Conservation (phyloP, 2,797 vertebrate genomes). For the Siniperca obscura region DNA sequence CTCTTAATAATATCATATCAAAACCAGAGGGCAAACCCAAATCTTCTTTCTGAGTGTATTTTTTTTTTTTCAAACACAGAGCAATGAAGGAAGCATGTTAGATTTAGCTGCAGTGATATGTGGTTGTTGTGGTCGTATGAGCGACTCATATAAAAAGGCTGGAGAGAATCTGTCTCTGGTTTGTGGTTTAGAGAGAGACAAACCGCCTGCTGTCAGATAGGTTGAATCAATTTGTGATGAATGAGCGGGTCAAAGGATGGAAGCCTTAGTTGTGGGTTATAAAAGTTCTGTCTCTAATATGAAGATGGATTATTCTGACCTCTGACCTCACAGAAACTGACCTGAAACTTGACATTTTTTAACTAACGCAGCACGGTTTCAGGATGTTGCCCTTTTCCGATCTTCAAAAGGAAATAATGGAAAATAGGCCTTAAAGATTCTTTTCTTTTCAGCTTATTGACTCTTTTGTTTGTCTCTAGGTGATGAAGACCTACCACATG, state of each 20-base stretch:
- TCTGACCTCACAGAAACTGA: slow-evolving; percentile 34
- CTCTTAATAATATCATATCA: slow-evolving; percentile 31
- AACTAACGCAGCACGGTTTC: background rate
- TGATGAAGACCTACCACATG: slow-evolving; percentile 99
- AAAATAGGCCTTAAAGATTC: background rate
- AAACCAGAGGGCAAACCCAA: slow-evolving; percentile 27
- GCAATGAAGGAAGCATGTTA: slow-evolving; percentile 37
- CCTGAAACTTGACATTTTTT: background rate
- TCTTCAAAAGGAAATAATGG: background rate
- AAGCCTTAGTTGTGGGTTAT: slow-evolving; percentile 40
- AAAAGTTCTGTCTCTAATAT: slow-evolving; percentile 20
- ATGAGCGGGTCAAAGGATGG: slow-evolving; percentile 36
- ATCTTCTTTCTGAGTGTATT: slow-evolving; percentile 4
- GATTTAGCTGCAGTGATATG: slow-evolving; percentile 59
- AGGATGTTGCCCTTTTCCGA: background rate
- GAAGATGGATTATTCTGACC: slow-evolving; percentile 49
- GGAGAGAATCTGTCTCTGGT: slow-evolving; percentile 61
- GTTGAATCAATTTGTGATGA: slow-evolving; percentile 60
- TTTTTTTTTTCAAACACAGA: background rate
- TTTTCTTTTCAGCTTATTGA: background rate
- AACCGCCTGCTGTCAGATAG: slow-evolving; percentile 33
- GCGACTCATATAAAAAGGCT: slow-evolving; percentile 42
- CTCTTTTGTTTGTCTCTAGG: slow-evolving; percentile 80
- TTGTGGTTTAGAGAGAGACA: slow-evolving; percentile 54
- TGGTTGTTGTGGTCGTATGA: slow-evolving; percentile 42